Evolutionary conservation across 1,140 invertebrate species (phyloP).

Genomic region (Chironomus striatipennis): DNA sequence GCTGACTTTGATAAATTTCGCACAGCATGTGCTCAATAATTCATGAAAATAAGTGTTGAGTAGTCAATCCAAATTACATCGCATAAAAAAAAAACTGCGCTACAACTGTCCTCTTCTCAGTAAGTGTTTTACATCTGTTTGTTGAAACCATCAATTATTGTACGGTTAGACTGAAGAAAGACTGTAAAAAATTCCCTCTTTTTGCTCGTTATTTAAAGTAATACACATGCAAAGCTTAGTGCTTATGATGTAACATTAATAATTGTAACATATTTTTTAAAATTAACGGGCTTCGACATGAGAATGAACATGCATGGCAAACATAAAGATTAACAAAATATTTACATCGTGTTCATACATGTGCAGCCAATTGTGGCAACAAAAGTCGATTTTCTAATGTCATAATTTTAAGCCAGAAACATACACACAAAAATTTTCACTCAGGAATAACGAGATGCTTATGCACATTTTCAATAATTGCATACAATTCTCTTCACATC

Average conservation of each 20-base stretch:
- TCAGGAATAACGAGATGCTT: too few relatives aligned
- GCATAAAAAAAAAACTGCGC: too few relatives aligned
- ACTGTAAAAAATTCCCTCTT: neutral
- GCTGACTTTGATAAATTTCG: too few relatives aligned
- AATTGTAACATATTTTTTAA: slow-evolving; percentile 9
- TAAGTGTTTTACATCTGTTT: neutral
- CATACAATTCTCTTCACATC: too few relatives aligned
- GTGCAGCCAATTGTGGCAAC: neutral
- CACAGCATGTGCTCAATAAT: too few relatives aligned
- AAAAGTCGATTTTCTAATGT: neutral
- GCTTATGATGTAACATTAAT: slow-evolving; percentile 9
- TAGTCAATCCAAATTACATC: too few relatives aligned
- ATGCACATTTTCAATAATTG: too few relatives aligned
- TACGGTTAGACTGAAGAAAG: neutral
- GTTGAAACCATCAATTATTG: neutral
- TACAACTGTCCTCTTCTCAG: too few relatives aligned
- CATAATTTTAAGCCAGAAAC: neutral
- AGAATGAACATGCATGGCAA: slow-evolving; percentile 7
- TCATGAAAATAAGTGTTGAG: too few relatives aligned
- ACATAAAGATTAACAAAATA: slow-evolving; percentile 9
- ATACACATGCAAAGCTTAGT: neutral
- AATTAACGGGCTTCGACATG: slow-evolving; percentile 6
- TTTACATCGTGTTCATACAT: slow-evolving; percentile 13
- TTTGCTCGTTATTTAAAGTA: neutral
- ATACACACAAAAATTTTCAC: neutral